Conservation (phyloP, 1,140 invertebrate genomes). For the Venustaconcha ellipsiformis region DNA sequence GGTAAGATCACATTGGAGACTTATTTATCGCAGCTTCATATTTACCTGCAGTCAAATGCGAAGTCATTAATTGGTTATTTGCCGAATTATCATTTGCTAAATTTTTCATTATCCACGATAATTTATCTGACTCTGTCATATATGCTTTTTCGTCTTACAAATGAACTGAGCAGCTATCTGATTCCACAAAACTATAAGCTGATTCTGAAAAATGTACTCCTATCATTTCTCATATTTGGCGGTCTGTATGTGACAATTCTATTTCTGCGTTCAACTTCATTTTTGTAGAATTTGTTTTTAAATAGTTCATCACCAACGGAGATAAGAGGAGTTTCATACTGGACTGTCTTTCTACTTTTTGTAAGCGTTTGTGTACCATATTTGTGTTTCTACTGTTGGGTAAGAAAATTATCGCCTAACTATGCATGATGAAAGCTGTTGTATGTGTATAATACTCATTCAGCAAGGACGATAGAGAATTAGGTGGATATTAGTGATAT, state of each 20-base stretch:
- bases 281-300: too few species aligned
- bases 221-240: slow-evolving; percentile 10
- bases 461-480: too few species aligned
- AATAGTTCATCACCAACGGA: too few species aligned
- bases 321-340: too few species aligned
- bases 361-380: too few species aligned
- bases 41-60: slow-evolving; percentile 58
- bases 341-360: too few species aligned
- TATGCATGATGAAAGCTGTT: too few species aligned
- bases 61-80: slow-evolving; percentile 49
- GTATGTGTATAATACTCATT: too few species aligned
- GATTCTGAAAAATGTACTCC: slow-evolving; percentile 15
- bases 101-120: slow-evolving; percentile 50
- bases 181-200: slow-evolving; percentile 40
- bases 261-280: too few species aligned
- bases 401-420: too few species aligned
- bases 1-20: slow-evolving; percentile 61
- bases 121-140: slow-evolving; percentile 48
- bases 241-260: slow-evolving; percentile 10
- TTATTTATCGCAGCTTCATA: slow-evolving; percentile 57
- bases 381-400: too few species aligned
- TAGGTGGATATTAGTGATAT: too few species aligned
- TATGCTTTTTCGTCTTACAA: slow-evolving; percentile 47
- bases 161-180: slow-evolving; percentile 42
- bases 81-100: slow-evolving; percentile 46